Conservation (phyloP, 2,113 vertebrate species). For the Carassius carassius region DNA sequence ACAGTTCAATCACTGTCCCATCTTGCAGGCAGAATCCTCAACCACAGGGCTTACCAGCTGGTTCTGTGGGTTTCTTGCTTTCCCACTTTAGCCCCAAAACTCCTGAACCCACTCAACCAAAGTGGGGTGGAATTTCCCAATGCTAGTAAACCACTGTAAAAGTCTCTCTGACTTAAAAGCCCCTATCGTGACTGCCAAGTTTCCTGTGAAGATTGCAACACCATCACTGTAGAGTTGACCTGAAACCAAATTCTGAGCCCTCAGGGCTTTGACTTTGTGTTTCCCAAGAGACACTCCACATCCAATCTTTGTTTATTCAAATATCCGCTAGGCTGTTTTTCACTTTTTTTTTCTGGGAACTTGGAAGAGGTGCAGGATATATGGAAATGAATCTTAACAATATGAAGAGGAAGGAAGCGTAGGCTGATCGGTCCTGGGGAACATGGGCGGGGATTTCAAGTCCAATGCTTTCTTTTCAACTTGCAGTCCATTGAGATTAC, state of each 20-base stretch:
- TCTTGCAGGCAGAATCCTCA: not conserved
- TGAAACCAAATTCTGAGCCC: slow-evolving; percentile 3
- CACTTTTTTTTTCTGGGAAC: not conserved
- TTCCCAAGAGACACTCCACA: slow-evolving; percentile 11
- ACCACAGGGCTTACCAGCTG: not conserved
- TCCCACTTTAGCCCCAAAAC: slow-evolving; percentile 2
- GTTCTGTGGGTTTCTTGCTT: not conserved
- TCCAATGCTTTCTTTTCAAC: not conserved
- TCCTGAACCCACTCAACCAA: not conserved
- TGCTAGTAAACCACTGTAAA: slow-evolving; percentile 24
- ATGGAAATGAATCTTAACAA: slow-evolving; percentile 17
- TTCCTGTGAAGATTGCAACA: slow-evolving; percentile 11
- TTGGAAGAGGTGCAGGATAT: slow-evolving; percentile 25
- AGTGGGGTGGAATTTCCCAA: slow-evolving; percentile 36
- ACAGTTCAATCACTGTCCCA: not conserved
- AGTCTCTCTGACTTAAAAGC: slow-evolving; percentile 14
- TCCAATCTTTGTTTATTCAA: not conserved
- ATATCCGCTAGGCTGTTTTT: not conserved
- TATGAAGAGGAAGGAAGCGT: slow-evolving; percentile 35
- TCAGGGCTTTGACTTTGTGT: not conserved
- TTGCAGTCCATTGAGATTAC: slow-evolving; percentile 5
- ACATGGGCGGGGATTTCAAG: not conserved
- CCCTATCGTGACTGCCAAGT: slow-evolving; percentile 38
- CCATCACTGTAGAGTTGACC: not conserved
- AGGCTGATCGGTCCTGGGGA: not conserved